These are phyloP conservation scores for Sitobion miscanthi DNA, from an alignment of 1,140 invertebrate genomes.

Conservation along the genomic window DNA sequence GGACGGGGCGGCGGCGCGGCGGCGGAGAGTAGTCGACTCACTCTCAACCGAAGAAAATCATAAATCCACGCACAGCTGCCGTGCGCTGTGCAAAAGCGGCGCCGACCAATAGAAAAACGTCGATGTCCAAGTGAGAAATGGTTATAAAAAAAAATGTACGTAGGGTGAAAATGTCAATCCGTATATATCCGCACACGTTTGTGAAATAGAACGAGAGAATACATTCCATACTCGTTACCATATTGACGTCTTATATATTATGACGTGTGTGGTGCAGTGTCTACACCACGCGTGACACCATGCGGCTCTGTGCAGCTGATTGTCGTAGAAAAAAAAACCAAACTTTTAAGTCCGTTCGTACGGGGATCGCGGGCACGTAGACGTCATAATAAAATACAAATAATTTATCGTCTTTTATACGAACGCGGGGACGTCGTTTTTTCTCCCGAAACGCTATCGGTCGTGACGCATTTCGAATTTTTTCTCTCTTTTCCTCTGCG, in stretches of 20 bases:
- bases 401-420: no score
- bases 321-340: no score
- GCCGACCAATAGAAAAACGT: neutral
- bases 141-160: neutral
- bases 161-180: neutral
- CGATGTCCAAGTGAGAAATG: neutral
- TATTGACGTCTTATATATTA: neutral
- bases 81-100: neutral
- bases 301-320: no score
- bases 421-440: neutral
- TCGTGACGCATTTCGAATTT: neutral
- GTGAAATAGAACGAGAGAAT: neutral
- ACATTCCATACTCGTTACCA: neutral
- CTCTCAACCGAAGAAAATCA: neutral
- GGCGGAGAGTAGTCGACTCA: neutral
- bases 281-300: no score
- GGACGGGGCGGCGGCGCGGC: no score
- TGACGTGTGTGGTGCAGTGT: no score
- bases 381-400: no score
- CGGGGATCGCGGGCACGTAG: no score
- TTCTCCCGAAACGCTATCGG: neutral
- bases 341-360: neutral
- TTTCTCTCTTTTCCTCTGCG: neutral
- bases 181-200: no score
- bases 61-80: neutral